Conservation (phyloP, 2,113 vertebrate species). For the Gymnogyps californianus region DNA sequence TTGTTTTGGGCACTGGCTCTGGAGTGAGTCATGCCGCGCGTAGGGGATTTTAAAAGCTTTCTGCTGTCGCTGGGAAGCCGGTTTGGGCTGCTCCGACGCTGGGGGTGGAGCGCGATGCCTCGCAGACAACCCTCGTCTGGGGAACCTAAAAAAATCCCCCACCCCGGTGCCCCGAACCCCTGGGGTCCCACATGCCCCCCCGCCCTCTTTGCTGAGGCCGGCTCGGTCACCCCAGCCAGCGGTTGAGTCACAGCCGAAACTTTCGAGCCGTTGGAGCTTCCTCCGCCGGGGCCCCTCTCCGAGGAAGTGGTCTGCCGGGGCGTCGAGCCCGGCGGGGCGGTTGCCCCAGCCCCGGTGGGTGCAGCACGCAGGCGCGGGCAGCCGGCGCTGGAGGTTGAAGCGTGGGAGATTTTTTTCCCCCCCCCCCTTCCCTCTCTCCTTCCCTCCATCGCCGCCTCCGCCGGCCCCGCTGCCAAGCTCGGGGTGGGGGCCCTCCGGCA, state of each 20-base stretch:
- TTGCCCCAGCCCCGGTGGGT: constrained; percentile 19
- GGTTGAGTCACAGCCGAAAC: constrained; percentile 63
- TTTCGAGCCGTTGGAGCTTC: constrained; percentile 60
- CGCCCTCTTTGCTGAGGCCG: not conserved
- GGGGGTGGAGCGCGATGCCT: constrained; percentile 39
- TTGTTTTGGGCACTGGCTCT: constrained; percentile 66
- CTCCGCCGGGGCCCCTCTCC: constrained; percentile 18
- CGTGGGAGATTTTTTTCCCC: not conserved
- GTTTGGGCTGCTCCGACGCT: constrained; percentile 45
- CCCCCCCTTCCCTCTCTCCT: not conserved
- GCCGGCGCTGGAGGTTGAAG: not conserved
- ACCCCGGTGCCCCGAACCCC: not conserved
- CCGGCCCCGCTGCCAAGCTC: not conserved
- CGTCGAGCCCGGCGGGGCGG: constrained; percentile 28
- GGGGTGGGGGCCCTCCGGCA: not conserved
- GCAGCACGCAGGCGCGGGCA: not conserved
- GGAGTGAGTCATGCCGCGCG: constrained; percentile 59
- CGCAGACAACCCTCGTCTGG: constrained; percentile 17
- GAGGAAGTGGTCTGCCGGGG: constrained; percentile 50
- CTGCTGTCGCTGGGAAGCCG: constrained; percentile 59
- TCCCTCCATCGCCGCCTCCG: not conserved
- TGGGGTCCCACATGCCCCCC: not conserved
- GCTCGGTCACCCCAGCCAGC: constrained; percentile 23
- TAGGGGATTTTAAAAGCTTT: constrained; percentile 62
- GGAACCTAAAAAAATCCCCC: not conserved